Evolutionary conservation across 2,888 invertebrate species (phyloP).

Genomic region (Balanococcus diminutus): DNA sequence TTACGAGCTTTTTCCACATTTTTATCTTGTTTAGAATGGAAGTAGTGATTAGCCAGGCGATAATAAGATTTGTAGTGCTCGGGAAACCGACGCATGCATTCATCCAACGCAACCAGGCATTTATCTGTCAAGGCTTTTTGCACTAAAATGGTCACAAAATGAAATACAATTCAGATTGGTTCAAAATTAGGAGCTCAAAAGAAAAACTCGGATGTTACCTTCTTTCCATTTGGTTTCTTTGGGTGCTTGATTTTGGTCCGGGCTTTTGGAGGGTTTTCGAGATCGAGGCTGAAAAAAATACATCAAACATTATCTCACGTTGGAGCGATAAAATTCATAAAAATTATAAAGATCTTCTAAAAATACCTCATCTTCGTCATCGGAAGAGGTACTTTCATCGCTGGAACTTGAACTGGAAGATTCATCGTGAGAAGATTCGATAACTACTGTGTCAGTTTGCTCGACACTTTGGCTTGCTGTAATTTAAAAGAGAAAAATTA

Average conservation of each 20-base stretch:
- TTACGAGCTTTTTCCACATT: slow-evolving; percentile 74
- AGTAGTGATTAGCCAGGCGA: slow-evolving; percentile 82
- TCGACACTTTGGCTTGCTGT: too few relatives aligned
- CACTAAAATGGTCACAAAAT: neutral
- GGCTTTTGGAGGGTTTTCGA: neutral
- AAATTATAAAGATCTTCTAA: neutral
- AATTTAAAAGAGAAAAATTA: neutral
- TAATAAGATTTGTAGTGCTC: slow-evolving; percentile 94
- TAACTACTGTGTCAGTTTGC: neutral
- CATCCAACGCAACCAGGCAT: slow-evolving; percentile 79
- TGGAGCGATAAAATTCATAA: neutral
- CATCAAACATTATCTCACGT: neutral
- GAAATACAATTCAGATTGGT: neutral
- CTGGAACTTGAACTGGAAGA: slow-evolving; percentile 1
- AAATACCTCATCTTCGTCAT: neutral
- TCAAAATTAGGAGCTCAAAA: neutral
- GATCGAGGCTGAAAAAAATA: neutral
- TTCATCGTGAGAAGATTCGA: neutral
- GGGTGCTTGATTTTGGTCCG: neutral
- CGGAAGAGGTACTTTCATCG: neutral
- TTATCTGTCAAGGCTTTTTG: slow-evolving; percentile 65
- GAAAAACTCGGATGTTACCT: too few relatives aligned
- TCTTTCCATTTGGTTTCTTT: neutral
- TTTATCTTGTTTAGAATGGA: slow-evolving; percentile 72
- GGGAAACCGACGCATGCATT: slow-evolving; percentile 83